Evolutionary conservation across 2,797 vertebrate species (phyloP), one percentile per base, ranked within the genome.

Genomic region (Okamejei kenojei): DNA sequence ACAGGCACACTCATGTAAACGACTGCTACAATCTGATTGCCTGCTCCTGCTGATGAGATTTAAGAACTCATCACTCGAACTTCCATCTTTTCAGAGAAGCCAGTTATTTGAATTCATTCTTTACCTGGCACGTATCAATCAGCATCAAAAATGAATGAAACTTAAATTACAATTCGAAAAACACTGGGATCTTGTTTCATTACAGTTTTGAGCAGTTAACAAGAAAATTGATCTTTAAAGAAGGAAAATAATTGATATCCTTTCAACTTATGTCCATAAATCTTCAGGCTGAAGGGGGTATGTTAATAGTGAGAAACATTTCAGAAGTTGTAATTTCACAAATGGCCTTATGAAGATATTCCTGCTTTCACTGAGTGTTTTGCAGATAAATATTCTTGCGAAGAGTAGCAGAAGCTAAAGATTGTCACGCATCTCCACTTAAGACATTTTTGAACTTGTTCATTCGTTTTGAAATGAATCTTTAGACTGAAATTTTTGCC

Each of bases 71-170:
- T 86, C 82, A 32, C 61, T 32, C 19, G 26, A 26, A 29, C 54
- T 84, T 84, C 81, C 54, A 58, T 84, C 9, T 84, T 29, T 84
- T 58, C 45, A 84, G 54, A 23, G 81, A 61, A 61, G 9, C 54
- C 81, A 61, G 26, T 84, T 84, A 84, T 61, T 84, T 61, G 54
- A 84, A 84, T 84, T 84, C 23, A 84, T 58, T 84, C 81, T 84
- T 84, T 84, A 29, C 10, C 23, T 58, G 2, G 26, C 81, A 84
- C 26, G 45, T 84, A 61, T 84, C 45, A 84, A 61, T 84, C 81
- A 84, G 23, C 54, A 84, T 84, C 54, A 84, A 84, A 84, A 29
- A 29, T 54, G 54, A 84, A 84, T 84, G 45, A 29, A 84, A 61
- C 45, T 61, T 78, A 78, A 78, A 84, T 58, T 58, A 61, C 81